Conservation (phyloP, 2,888 invertebrate species). For the Pinctada fucata region DNA sequence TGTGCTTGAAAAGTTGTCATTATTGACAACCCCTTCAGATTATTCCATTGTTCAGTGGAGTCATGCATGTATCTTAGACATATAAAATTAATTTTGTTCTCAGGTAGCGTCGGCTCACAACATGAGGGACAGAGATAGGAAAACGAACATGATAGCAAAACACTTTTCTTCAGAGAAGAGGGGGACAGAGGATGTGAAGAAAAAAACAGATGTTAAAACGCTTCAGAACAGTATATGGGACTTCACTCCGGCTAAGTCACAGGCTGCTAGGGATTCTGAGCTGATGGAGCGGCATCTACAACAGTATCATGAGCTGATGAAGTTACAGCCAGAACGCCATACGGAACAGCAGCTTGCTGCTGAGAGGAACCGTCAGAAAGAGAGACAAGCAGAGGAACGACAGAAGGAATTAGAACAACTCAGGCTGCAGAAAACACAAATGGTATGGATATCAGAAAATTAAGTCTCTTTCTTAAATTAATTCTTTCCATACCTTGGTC, state of each 20-base stretch:
- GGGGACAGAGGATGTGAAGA: no score
- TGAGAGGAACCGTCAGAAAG: slow-evolving; percentile 35
- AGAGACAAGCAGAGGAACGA: slow-evolving; percentile 32
- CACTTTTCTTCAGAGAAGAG: no score
- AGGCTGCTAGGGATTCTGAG: slow-evolving; percentile 9
- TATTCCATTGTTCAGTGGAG: no score
- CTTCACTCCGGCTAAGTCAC: not conserved
- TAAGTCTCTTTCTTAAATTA: not conserved
- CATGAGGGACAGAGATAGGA: no score
- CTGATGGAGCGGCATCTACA: slow-evolving; percentile 42
- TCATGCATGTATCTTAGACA: no score
- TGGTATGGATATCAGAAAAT: slow-evolving; percentile 15
- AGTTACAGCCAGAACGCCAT: slow-evolving; percentile 47
- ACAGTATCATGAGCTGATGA: slow-evolving; percentile 48
- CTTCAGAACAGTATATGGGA: not conserved
- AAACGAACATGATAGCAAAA: no score
- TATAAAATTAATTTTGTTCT: no score
- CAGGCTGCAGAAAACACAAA: slow-evolving; percentile 21
- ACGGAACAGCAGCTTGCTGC: slow-evolving; percentile 48
- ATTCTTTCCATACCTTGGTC: no score
- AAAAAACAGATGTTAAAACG: not conserved
- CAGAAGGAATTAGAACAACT: slow-evolving; percentile 43
- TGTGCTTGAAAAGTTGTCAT: no score
- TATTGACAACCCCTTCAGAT: no score
- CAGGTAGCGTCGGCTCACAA: no score